Percentiles rank a stretch among this genome's conserved stretches.
Evolutionary conservation across 2,888 invertebrate genomes (phyloP).

Genomic region (Elmis aenea): DNA sequence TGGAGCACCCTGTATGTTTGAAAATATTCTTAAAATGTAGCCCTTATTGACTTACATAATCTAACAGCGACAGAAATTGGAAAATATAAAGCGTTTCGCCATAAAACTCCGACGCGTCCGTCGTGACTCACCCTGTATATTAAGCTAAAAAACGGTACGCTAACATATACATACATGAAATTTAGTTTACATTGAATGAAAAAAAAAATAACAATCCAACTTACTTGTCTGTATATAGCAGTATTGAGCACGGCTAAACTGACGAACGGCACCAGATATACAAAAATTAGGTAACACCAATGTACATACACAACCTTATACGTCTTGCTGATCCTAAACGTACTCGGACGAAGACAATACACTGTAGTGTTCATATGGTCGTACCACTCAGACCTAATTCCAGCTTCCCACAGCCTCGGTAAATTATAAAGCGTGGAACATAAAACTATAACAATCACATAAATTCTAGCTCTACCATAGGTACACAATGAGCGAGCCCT

Average conservation of each 20-base stretch:
- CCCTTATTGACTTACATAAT: too few relatives aligned
- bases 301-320: slow-evolving; percentile 88
- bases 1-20: too few relatives aligned
- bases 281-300: slow-evolving; percentile 90
- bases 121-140: too few relatives aligned
- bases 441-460: slow-evolving; percentile 74
- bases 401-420: slow-evolving; percentile 72
- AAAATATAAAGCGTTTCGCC: too few relatives aligned
- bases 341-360: slow-evolving; percentile 67
- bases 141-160: too few relatives aligned
- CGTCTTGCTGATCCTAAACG: slow-evolving; percentile 61
- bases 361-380: slow-evolving; percentile 55
- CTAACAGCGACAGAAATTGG: too few relatives aligned
- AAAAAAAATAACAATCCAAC: too few relatives aligned
- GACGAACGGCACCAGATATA: slow-evolving; percentile 89
- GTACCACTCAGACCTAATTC: slow-evolving; percentile 41
- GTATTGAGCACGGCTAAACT: slow-evolving; percentile 85
- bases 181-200: too few relatives aligned
- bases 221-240: slow-evolving; percentile 82
- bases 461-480: slow-evolving; percentile 77
- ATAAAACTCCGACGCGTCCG: too few relatives aligned
- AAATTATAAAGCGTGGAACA: slow-evolving; percentile 83
- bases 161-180: too few relatives aligned
- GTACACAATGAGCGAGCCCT: slow-evolving; percentile 87
- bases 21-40: too few relatives aligned